Evolutionary conservation across 2,888 invertebrate species (phyloP).

Genomic region (Mycalesis mineus): DNA sequence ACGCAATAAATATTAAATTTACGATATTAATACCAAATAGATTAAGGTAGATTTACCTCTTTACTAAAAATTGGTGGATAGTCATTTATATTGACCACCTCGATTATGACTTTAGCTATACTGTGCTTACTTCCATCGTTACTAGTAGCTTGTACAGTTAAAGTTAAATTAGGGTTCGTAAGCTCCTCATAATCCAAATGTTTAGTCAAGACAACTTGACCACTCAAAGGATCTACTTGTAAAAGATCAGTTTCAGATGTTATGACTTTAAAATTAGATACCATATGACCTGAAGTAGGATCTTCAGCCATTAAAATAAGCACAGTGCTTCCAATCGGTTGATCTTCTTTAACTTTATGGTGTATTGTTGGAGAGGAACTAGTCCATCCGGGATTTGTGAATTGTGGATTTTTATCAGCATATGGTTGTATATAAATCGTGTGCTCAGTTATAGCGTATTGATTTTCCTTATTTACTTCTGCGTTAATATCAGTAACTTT

Average conservation of each 20-base stretch:
- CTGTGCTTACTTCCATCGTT: slow-evolving; percentile 78
- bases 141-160: slow-evolving; percentile 77
- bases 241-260: slow-evolving; percentile 75
- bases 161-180: slow-evolving; percentile 75
- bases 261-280: slow-evolving; percentile 79
- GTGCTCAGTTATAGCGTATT: slow-evolving; percentile 82
- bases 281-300: slow-evolving; percentile 80
- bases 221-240: slow-evolving; percentile 81
- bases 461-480: slow-evolving; percentile 80
- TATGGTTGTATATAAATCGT: slow-evolving; percentile 88
- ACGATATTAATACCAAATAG: background rate
- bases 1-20: background rate
- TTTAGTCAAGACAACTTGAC: slow-evolving; percentile 85
- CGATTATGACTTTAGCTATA: slow-evolving; percentile 82
- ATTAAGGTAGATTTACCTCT: slow-evolving; percentile 53
- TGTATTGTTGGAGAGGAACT: slow-evolving; percentile 82
- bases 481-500: slow-evolving; percentile 85
- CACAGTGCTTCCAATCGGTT: slow-evolving; percentile 84
- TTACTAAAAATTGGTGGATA: slow-evolving; percentile 85
- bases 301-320: slow-evolving; percentile 82
- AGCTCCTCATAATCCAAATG: slow-evolving; percentile 87
- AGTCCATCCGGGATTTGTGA: slow-evolving; percentile 85
- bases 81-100: slow-evolving; percentile 87
- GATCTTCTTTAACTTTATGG: slow-evolving; percentile 85
- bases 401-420: slow-evolving; percentile 86